Evolutionary conservation across 92 coral and sea anemone species (phyloP), one percentile per base, ranked within the genome.

Genomic region (Phenganax stokvisi): DNA sequence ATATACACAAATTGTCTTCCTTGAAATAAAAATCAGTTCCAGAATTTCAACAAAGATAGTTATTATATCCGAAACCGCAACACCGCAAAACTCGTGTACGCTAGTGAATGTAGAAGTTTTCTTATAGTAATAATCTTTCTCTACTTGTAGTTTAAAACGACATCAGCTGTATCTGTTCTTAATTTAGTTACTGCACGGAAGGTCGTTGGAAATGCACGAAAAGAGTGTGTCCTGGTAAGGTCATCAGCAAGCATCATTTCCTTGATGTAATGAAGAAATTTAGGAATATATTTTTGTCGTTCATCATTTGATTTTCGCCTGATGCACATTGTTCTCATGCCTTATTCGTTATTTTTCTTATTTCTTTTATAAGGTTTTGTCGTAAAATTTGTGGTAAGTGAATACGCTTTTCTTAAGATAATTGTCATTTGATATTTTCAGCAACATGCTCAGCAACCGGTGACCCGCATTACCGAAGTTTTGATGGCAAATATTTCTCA

Each of bases 401-500:
- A 37, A 37, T 37, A 37, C 47, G 47, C 5, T 37, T 37, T 37
- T 37, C 47, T 37, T 5, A 27, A 54, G 58, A 31, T 6, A 17
- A 78, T 67, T 12, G 57, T 57, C 27, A 13, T 54, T 54, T 15
- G 44, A 60, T 29, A 9, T 58, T 59, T 72, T 63, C 69, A 89
- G 93, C 86, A 27, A 88, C 86, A 5, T 90, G 93, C 65, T 90
- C 89, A 77, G 89, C 93, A n/a, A 88, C 84, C 27, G 93, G 93
- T 6, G 93, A 90, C 62, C 87, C 93, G 5, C 91, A 90, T 74
- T 90, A 72, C 86, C 83, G 89, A 54, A 85, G 91, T 6, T 90
- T 90, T 63, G 93, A 90, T 75, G 93, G 93, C 67, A 88, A 88
- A 61, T 87, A 87, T 28, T 90, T 68, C 87, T 87, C 93, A 8